Conservation (phyloP, 2,797 vertebrate genomes). For the Urosaurus nigricauda region DNA sequence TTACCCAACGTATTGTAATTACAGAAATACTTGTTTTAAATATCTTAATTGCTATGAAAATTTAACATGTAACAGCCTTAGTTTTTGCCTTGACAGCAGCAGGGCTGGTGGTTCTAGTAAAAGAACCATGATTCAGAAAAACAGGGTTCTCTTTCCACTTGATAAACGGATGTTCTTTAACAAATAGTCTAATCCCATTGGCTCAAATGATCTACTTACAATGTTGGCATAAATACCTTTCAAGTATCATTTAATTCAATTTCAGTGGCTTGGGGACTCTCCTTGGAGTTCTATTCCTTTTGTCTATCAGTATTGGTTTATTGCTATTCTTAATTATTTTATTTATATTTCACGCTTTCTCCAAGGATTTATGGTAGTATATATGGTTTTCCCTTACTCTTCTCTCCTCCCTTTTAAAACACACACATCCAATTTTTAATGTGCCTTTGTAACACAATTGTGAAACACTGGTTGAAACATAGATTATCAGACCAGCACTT, state of each 20-base stretch:
- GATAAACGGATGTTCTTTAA: constrained; percentile 17
- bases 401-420: too few species aligned
- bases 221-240: constrained; percentile 2
- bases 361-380: neutral
- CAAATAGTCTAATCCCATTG: constrained; percentile 8
- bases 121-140: neutral
- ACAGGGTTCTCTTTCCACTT: neutral
- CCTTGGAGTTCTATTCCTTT: constrained; percentile 7
- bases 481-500: too few species aligned
- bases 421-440: neutral
- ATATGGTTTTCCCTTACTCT: neutral
- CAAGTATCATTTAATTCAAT: constrained; percentile 7
- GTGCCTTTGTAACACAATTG: too few species aligned
- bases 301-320: neutral
- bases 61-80: neutral
- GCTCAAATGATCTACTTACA: constrained; percentile 5
- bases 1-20: constrained; percentile 32
- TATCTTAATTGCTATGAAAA: constrained; percentile 39
- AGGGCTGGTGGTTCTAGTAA: neutral
- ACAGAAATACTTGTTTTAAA: constrained; percentile 41
- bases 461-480: neutral
- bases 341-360: neutral
- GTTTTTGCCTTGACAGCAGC: constrained; percentile 18
- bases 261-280: neutral
- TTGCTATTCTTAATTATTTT: neutral